These are phyloP conservation scores for Dendroctonus valens DNA, from an alignment of 1,140 invertebrate species.

Conservation along the genomic window DNA sequence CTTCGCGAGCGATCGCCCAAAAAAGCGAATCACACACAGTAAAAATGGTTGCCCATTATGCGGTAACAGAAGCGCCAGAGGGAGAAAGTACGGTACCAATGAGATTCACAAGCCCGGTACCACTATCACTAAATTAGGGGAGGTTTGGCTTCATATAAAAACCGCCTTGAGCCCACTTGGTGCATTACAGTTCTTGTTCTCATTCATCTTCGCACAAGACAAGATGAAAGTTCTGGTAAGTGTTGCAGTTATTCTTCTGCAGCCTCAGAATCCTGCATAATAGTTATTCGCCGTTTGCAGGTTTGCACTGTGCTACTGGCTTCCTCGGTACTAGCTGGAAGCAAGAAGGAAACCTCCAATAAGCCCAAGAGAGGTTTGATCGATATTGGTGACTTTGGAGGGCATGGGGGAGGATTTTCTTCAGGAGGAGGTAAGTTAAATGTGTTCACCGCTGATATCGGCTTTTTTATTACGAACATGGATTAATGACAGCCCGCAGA, in stretches of 20 bases:
- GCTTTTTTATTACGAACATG: no score
- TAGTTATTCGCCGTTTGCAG: constrained; percentile 16
- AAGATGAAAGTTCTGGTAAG: constrained; percentile 42
- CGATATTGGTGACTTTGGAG: constrained; percentile 17
- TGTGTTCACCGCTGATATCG: background rate
- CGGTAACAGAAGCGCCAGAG: constrained; percentile 11
- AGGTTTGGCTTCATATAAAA: constrained; percentile 37
- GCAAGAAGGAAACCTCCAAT: constrained; percentile 20
- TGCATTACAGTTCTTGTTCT: constrained; percentile 36
- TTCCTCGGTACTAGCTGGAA: constrained; percentile 28
- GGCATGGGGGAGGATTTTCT: background rate
- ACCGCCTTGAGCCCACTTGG: constrained; percentile 33
- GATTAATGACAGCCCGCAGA: no score
- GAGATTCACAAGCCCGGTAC: constrained; percentile 16
- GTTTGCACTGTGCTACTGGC: constrained; percentile 38
- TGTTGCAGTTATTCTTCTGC: background rate
- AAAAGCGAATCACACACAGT: background rate
- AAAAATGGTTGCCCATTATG: background rate
- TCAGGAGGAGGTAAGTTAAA: background rate
- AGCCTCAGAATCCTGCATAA: background rate
- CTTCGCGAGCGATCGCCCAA: background rate
- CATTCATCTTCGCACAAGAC: constrained; percentile 17
- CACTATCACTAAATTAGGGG: constrained; percentile 39
- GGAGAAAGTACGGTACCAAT: constrained; percentile 28
- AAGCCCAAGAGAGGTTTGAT: constrained; percentile 25